These are phyloP conservation scores for Gadopsis marmoratus DNA, from an alignment of 2,797 vertebrate genomes.

Conservation along the genomic window DNA sequence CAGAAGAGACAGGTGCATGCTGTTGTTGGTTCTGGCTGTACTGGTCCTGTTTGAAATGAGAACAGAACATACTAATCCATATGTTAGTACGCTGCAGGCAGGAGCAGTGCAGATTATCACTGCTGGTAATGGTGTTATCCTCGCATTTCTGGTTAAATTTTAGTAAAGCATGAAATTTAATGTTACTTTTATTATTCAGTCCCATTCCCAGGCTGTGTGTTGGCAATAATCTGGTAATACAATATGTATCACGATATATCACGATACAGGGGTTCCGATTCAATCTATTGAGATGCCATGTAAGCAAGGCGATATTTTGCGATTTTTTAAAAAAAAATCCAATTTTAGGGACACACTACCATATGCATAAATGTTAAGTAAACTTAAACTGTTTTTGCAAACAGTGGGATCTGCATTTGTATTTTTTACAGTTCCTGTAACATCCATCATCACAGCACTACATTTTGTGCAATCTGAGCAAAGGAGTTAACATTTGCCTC, in stretches of 20 bases:
- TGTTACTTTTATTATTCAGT: not conserved
- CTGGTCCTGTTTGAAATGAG: slow-evolving; percentile 1
- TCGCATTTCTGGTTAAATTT: not conserved
- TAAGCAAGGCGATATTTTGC: no score
- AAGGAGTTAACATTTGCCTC: not conserved
- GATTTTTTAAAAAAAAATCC: no score
- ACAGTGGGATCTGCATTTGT: no score
- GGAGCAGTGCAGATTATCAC: not conserved
- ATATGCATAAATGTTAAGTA: no score
- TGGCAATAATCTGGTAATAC: no score
- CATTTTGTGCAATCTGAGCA: not conserved
- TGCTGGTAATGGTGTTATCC: not conserved
- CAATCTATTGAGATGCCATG: not conserved
- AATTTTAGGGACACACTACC: no score
- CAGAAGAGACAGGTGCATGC: slow-evolving; percentile 8
- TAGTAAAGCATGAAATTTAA: not conserved
- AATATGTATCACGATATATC: no score
- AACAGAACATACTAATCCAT: slow-evolving; percentile 35
- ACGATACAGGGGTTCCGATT: no score
- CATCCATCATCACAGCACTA: not conserved
- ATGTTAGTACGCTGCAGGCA: slow-evolving; percentile 16
- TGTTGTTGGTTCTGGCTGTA: not conserved
- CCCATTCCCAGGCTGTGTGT: not conserved
- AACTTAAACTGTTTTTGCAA: no score
- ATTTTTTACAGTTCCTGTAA: not conserved